Evolutionary conservation across 2,113 vertebrate genomes (phyloP), one percentile per base, ranked within the genome.

Genomic region (Prunella fulvescens): DNA sequence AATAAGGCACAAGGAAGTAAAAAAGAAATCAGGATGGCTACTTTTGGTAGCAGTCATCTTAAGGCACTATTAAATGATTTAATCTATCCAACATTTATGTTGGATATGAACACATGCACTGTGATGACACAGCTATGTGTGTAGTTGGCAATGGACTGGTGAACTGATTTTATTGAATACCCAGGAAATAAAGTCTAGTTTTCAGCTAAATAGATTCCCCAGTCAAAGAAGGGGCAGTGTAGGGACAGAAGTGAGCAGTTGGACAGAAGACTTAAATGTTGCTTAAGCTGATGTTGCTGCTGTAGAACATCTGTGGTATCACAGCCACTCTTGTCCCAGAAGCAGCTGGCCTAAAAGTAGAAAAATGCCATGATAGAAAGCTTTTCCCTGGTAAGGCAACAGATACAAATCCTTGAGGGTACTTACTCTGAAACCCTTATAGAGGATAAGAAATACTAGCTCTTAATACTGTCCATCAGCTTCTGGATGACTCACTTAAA

Each of bases 401-500:
- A 66, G 51, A 90, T 83, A 26, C 0, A 64, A 84, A 81, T 83
- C 47, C 40, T 78, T 37, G 19, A 88, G 60, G 45, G 11, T 29
- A 28, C n/a, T 95, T 78, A 71, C 48, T 66, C 66, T 77, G 56
- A 88, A 93, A 61, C 33, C 17, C 39, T 74, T 74, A 15, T 5
- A 81, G 23, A 83, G 64, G 14, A 51, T 78, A 40, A 80, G 58
- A 86, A 84, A 40, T 91, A 45, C 31, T 81, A 90, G 79, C 31
- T 83, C n/a, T 90, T 88, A 86, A 33, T 81, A n/a, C 31, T 88
- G 56, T 60, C 50, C 51, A 35, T 88, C 65, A 74, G 31, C 60
- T 88, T 93, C 62, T 86, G 67, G 33, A 13, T 96, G 87, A 96
- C 80, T 93, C 91, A 94, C 51, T 90, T 67, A 56, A 74, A 80